Conservation (phyloP, 2,888 invertebrate genomes). For the Rugalucina vietnamica region DNA sequence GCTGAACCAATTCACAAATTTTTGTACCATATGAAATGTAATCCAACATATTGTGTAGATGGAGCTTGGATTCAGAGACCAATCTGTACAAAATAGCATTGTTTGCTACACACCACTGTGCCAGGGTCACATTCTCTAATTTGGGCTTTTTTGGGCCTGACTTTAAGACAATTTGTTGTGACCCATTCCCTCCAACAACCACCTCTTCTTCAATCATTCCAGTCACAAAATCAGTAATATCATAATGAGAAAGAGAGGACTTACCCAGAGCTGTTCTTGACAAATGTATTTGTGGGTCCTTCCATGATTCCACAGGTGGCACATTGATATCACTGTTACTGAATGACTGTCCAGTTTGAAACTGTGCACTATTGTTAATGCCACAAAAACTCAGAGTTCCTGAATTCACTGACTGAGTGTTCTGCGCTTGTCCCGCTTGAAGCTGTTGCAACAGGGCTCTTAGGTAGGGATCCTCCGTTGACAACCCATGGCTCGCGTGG, state of each 20-base stretch:
- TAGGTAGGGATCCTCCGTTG: too few species aligned
- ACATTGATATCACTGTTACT: not conserved
- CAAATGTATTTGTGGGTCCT: slow-evolving; percentile 5
- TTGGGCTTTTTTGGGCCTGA: slow-evolving; percentile 22
- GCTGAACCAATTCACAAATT: not conserved
- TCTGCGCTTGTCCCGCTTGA: not conserved
- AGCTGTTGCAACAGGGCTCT: too few species aligned
- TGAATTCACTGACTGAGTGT: not conserved
- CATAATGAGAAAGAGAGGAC: not conserved
- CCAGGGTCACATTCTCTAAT: not conserved
- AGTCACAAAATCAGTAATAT: slow-evolving; percentile 10
- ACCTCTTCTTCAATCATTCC: slow-evolving; percentile 2
- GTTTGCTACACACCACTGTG: slow-evolving; percentile 5
- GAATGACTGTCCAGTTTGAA: too few species aligned
- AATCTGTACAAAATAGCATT: not conserved
- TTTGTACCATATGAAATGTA: not conserved
- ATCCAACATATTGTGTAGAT: not conserved
- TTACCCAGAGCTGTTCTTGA: not conserved
- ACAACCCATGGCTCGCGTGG: too few species aligned
- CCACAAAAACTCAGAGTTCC: not conserved
- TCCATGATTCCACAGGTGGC: not conserved
- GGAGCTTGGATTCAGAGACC: not conserved
- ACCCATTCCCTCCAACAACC: not conserved
- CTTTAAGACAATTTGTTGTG: not conserved
- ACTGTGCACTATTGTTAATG: not conserved